Conservation (phyloP, 37 sponge, comb jelly and placozoan species). For the Beroe forskalii region DNA sequence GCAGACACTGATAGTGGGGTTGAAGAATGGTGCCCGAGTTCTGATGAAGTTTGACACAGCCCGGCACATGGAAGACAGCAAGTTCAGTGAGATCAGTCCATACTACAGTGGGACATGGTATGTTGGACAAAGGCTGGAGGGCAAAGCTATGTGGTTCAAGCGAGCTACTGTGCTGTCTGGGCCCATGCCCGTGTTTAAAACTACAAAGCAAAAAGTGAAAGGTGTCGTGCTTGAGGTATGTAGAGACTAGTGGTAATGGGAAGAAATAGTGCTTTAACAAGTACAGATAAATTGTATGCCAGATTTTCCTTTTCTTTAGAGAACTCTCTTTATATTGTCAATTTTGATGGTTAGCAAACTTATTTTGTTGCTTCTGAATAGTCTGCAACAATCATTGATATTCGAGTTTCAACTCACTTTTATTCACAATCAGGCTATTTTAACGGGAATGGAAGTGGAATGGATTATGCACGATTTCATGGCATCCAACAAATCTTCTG, state of each 20-base stretch:
- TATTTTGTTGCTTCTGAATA: background rate
- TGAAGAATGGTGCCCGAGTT: conserved; percentile 40
- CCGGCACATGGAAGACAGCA: conserved; percentile 62
- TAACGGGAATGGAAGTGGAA: conserved; percentile 57
- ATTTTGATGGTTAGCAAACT: background rate
- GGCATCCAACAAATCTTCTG: background rate
- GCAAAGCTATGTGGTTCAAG: conserved; percentile 52
- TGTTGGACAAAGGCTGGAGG: conserved; percentile 51
- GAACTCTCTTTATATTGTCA: background rate
- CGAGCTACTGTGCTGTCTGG: conserved; percentile 58
- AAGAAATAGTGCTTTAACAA: background rate
- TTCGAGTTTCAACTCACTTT: no score
- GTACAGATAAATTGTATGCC: background rate
- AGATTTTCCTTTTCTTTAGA: background rate
- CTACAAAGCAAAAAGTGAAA: conserved; percentile 30
- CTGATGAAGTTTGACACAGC: conserved; percentile 58
- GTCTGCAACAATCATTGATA: no score
- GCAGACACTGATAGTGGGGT: conserved; percentile 40
- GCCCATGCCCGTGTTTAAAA: conserved; percentile 50
- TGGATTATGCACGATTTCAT: conserved; percentile 39
- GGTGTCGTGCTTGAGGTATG: conserved; percentile 53
- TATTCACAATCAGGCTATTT: conserved; percentile 41
- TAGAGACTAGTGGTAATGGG: background rate
- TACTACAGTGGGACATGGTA: conserved; percentile 65
- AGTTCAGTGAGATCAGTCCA: conserved; percentile 29